These are phyloP conservation scores for Sogatella furcifera DNA, from an alignment of 1,140 invertebrate species.

Conservation along the genomic window DNA sequence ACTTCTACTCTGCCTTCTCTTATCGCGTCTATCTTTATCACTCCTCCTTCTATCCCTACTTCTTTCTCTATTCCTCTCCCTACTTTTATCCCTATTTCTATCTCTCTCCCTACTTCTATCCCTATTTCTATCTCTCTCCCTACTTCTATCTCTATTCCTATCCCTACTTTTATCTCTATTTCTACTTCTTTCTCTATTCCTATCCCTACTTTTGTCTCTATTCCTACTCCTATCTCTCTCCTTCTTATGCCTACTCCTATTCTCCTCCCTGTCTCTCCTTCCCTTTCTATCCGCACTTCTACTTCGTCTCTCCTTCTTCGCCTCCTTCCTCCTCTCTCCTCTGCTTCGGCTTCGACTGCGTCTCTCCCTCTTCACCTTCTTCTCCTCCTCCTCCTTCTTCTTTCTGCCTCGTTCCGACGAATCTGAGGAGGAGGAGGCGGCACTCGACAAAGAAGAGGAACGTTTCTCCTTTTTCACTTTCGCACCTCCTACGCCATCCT, in stretches of 20 bases:
- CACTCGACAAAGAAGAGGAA: not conserved
- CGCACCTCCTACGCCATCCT: slow-evolving; percentile 21
- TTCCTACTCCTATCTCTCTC: slow-evolving; percentile 25
- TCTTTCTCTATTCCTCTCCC: slow-evolving; percentile 21
- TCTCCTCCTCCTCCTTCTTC: slow-evolving; percentile 20
- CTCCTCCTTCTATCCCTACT: slow-evolving; percentile 22
- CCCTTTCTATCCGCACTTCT: slow-evolving; percentile 24
- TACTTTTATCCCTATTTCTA: slow-evolving; percentile 19
- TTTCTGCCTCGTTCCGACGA: slow-evolving; percentile 15
- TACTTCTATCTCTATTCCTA: no score
- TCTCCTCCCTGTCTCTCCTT: slow-evolving; percentile 23
- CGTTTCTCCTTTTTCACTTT: slow-evolving; percentile 13
- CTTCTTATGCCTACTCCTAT: slow-evolving; percentile 22
- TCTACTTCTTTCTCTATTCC: slow-evolving; percentile 15
- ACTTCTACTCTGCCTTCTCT: slow-evolving; percentile 20
- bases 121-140: no score
- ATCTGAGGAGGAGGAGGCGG: not conserved
- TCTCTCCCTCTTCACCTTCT: slow-evolving; percentile 18
- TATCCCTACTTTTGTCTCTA: slow-evolving; percentile 26
- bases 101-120: no score
- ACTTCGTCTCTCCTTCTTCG: slow-evolving; percentile 27
- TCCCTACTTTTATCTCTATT: no score
- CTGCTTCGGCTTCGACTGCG: slow-evolving; percentile 26
- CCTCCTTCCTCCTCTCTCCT: slow-evolving; percentile 30
- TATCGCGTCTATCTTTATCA: slow-evolving; percentile 27